Evolutionary conservation across 2,888 invertebrate genomes (phyloP), one percentile per base, ranked within the genome.

Genomic region (Torymus tubicola): DNA sequence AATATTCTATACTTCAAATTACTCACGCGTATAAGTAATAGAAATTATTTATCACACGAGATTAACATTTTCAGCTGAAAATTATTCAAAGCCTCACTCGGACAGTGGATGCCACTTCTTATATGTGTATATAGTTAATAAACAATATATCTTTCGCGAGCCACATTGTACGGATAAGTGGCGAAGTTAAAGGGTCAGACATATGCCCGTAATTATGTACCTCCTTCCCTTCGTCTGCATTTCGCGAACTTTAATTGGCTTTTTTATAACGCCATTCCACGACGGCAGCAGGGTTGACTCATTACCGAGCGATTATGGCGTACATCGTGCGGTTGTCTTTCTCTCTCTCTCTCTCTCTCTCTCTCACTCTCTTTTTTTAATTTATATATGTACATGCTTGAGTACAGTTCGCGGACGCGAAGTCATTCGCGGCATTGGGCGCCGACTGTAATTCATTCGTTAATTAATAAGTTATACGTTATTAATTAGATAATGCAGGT

Each of bases 201-300:
- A 68, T 16, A 63, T 61, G 67, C 16, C 42, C 18, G 60, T 63
- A 67, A 75, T 80, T 80, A 60, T 55, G 24, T 53, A 57, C 58
- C 31, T 24, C 50, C 58, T 64, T 57, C 58, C 31, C 31, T 42
- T 52, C 64, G 52, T n/a, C 58, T 61, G 69, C 52, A 63, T 74
- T 74, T 74, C 64, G 16, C 58, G 1, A 65, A 64, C 58, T 74
- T 73, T 78, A 78, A 74, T 79, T 74, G 74, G 57, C 50, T 42
- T 75, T 75, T 75, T 73, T 63, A 5, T 42, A 14, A 50, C n/a
- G 31, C 57, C 65, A 65, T 65, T 74, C 74, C 53, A 52, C 64
- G 16, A 4, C n/a, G 10, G 64, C 21, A 13, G 52, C 3, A 58
- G 72, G 69, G 69, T 69, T 61, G 58, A 58, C 69, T 79, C 74